Base-by-base conservation (phyloP, 2,888 invertebrate genomes). In the Drosophila meridiana region DNA sequence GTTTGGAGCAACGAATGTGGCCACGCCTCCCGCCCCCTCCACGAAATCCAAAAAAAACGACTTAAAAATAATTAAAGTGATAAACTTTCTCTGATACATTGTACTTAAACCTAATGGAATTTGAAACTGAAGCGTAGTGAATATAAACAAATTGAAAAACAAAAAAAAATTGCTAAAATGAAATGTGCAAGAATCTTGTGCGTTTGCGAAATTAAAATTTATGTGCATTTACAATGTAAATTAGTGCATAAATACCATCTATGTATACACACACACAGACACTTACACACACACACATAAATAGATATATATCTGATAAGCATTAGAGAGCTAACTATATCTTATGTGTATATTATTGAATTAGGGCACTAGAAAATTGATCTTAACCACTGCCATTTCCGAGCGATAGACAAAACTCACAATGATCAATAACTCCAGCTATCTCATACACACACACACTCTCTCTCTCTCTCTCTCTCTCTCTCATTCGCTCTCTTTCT, bases 301-400 rank as follows among this genome's bases (percentile, higher is more conserved):
- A 60, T 73, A 72, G 61, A 69, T 63, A 72, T 52, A 68, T 34
- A 59, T 60, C 52, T 63, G 57, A 59, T 59, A 63, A 61, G 68
- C 59, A 74, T 64, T 72, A 69, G 66, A 72, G 34, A 56, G 36
- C 58, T 71, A 69, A 57, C 45, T 68, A 58, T 64, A 43, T 62
- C 69, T 53, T 63, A 45, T 48, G 43, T 58, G 48, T 59, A 56
- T 66, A 55, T 43, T 57, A 69, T 69, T 65, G 63, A 80, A 68
- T 62, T 88, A 76, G 74, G 73, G 73, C 88, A 88, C 84, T 86
- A 80, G 69, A 50, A 66, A 81, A 83, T 83, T 85, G 73, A 77
- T 83, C 81, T 83, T 64, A 71, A 78, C 88, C 89, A 87, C 87
- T 87, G 87, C 87, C 87, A 87, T 89, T 87, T 85, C 89, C 87